Evolutionary conservation across 2,888 invertebrate genomes (phyloP), one percentile per base, ranked within the genome.

Genomic region (Bugulina stolonifera): DNA sequence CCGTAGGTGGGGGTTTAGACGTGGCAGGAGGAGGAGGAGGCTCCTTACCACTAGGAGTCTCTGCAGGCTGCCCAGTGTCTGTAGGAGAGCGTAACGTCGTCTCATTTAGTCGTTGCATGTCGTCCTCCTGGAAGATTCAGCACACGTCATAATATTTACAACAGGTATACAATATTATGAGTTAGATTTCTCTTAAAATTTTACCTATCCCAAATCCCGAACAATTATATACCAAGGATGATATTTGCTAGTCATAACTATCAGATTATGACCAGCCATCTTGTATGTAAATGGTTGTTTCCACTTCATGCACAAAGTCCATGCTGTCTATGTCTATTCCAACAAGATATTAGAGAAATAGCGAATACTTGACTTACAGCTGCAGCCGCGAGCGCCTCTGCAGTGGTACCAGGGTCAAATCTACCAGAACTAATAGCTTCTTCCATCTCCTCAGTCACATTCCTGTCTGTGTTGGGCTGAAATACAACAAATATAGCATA

Each of bases 381-480:
- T 1, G 75, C 75, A 1, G 71, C 72, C 1, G 73, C 74, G n/a
- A 73, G 58, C 35, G 73, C 69, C 1, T 75, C 73, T 2, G 57
- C 22, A 25, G 52, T 0, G 77, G 43, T 77, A 54, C 79, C 77
- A 77, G 86, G 86, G 73, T 84, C 81, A 81, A 89, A 87, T 70
- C 81, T 79, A 35, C 88, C 87, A 76, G 81, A 81, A 73, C 85
- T 86, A 79, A 89, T 89, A 0, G 89, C 88, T 18, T 86, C 86
- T 78, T 87, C 85, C 89, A 91, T 89, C 84, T 92, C 93, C 73
- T 89, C 89, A 1, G 90, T 80, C 0, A 90, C 88, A 80, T 90
- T 89, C 72, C 92, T 87, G 72, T 91, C 90, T 73, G 87, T 73
- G 73, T 82, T 83, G 18, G 79, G 73, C 83, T 84, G 85, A 29